Conservation (phyloP, 2,888 invertebrate genomes). For the Seladonia tumulorum region DNA sequence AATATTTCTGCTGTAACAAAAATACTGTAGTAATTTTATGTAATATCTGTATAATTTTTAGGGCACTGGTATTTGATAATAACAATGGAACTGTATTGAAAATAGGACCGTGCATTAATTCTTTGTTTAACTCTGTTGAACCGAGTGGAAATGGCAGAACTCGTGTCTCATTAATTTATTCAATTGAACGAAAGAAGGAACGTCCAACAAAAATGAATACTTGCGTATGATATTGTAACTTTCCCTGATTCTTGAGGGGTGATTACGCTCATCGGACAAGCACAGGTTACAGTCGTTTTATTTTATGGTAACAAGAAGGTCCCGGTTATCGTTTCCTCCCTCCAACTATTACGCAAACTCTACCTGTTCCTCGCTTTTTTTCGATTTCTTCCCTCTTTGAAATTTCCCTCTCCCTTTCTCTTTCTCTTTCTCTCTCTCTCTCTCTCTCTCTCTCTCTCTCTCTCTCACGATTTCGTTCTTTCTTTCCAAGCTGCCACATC, state of each 20-base stretch:
- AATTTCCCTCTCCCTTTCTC: constrained; percentile 66
- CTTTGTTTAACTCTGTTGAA: no score
- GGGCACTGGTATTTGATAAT: no score
- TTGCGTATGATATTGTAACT: not conserved
- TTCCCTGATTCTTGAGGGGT: not conserved
- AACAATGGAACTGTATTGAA: no score
- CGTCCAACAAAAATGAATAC: not conserved
- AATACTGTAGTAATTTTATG: no score
- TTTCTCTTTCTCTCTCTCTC: not conserved
- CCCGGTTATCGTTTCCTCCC: not conserved
- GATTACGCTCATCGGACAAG: not conserved
- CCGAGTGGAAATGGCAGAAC: no score
- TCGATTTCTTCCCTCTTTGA: constrained; percentile 71
- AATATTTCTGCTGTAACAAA: no score
- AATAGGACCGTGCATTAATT: no score
- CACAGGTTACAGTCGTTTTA: not conserved
- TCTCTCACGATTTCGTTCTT: not conserved
- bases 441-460: not conserved
- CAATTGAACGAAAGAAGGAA: no score
- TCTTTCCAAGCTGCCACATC: constrained; percentile 67
- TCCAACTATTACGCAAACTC: constrained; percentile 66
- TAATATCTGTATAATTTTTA: no score
- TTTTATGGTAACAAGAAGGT: not conserved
- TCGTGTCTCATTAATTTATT: no score
- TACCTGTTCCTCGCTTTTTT: constrained; percentile 78